Conservation (phyloP, 2,113 vertebrate species). For the Poeciliopsis prolifica region DNA sequence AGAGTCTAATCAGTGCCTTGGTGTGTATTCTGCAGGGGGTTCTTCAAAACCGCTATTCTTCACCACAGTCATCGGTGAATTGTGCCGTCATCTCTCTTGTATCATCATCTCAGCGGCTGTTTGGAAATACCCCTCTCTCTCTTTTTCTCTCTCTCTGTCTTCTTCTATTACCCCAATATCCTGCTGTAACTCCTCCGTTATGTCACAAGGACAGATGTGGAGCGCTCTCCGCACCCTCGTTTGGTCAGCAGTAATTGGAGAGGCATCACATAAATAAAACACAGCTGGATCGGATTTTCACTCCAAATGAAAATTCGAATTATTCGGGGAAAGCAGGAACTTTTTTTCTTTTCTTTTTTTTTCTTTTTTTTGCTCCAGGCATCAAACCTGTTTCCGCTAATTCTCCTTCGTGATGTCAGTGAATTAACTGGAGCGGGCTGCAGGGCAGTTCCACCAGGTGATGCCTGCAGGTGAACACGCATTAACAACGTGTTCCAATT, state of each 20-base stretch:
- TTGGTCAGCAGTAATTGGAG: slow-evolving; percentile 56
- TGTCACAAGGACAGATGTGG: slow-evolving; percentile 32
- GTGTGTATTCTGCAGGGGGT: neutral
- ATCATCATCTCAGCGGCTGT: neutral
- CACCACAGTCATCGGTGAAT: neutral
- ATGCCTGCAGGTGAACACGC: neutral
- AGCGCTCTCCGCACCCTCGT: slow-evolving; percentile 21
- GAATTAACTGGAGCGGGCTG: neutral
- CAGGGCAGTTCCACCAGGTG: slow-evolving; percentile 12
- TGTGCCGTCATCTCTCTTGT: neutral
- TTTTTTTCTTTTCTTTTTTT: too few species aligned
- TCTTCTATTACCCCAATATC: slow-evolving; percentile 18
- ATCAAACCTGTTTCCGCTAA: slow-evolving; percentile 21
- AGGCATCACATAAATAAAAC: slow-evolving; percentile 43
- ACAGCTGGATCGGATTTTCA: slow-evolving; percentile 53
- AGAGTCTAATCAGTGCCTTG: too few species aligned
- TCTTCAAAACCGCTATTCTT: neutral
- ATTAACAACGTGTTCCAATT: neutral
- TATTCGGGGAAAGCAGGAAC: slow-evolving; percentile 23
- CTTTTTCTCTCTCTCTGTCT: neutral
- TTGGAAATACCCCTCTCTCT: slow-evolving; percentile 12
- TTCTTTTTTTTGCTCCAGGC: slow-evolving; percentile 16
- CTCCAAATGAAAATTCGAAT: slow-evolving; percentile 50
- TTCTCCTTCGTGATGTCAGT: slow-evolving; percentile 13
- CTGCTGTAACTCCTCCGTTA: slow-evolving; percentile 42